Evolutionary conservation across 2,888 invertebrate species (phyloP).

Genomic region (Diarsia dahlii): DNA sequence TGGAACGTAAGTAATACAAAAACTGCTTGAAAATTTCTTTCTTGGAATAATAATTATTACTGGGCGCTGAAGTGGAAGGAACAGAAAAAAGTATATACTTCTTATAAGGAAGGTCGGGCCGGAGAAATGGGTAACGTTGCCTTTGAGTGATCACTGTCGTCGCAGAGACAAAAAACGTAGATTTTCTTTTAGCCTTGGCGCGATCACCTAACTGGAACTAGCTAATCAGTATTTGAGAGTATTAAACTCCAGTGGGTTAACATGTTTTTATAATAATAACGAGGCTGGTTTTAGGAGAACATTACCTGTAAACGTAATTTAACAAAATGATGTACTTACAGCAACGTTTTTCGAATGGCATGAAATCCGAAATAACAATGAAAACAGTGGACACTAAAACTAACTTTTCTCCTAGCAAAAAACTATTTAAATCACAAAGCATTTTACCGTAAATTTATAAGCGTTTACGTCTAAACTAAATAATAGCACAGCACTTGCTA

Average conservation of each 20-base stretch:
- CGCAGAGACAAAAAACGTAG: constrained; percentile 8
- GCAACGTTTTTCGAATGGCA: neutral
- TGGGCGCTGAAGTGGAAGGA: constrained; percentile 24
- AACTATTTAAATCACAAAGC: constrained; percentile 27
- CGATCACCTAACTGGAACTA: constrained; percentile 6
- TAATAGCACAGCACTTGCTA: constrained; percentile 53
- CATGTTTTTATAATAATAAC: neutral
- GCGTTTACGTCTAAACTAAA: constrained; percentile 46
- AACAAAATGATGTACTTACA: neutral
- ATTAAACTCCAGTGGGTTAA: no score
- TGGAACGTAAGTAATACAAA: constrained; percentile 42
- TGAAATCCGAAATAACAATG: neutral
- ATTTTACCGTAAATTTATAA: constrained; percentile 43
- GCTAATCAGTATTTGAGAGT: no score
- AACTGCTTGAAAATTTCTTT: constrained; percentile 46
- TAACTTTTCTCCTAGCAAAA: neutral
- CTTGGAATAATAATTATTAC: constrained; percentile 46
- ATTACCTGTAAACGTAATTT: neutral
- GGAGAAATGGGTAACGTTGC: constrained; percentile 30
- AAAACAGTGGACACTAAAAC: neutral
- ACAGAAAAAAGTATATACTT: constrained; percentile 18
- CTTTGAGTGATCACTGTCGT: constrained; percentile 23
- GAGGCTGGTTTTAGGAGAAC: neutral
- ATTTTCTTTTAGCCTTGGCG: constrained; percentile 1
- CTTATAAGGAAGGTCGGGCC: neutral